Conservation (phyloP, 2,113 vertebrate genomes). For the Athene cunicularia region DNA sequence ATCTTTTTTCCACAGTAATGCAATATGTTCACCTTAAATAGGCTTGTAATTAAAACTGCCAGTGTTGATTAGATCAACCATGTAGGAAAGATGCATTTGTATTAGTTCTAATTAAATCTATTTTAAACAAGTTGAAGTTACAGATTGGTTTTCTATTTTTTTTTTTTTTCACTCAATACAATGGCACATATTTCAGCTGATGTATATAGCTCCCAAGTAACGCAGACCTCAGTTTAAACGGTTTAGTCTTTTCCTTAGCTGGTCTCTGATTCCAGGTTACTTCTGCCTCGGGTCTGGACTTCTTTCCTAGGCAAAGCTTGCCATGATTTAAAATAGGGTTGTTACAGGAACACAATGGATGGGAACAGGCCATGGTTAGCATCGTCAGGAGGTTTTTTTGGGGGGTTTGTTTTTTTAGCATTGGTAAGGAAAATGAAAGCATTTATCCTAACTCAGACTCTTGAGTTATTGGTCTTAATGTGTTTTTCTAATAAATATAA, state of each 20-base stretch:
- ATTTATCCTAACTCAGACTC: background rate
- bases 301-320: background rate
- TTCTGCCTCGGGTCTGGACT: background rate
- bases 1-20: conserved; percentile 32
- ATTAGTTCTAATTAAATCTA: conserved; percentile 49
- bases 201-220: background rate
- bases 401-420: background rate
- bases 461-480: background rate
- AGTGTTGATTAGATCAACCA: conserved; percentile 48
- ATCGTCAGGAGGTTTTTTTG: fast-evolving
- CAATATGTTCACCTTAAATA: conserved; percentile 65
- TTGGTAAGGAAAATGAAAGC: background rate
- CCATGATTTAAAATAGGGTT: background rate
- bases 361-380: background rate
- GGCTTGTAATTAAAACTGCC: conserved; percentile 64
- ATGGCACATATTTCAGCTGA: background rate
- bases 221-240: background rate
- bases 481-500: background rate
- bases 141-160: background rate
- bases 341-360: background rate
- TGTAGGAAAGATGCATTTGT: conserved; percentile 50
- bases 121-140: conserved; percentile 19
- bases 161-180: background rate
- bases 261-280: background rate
- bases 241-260: background rate